Base-by-base conservation (phyloP, 1,140 invertebrate genomes). In the Anadara kagoshimensis region DNA sequence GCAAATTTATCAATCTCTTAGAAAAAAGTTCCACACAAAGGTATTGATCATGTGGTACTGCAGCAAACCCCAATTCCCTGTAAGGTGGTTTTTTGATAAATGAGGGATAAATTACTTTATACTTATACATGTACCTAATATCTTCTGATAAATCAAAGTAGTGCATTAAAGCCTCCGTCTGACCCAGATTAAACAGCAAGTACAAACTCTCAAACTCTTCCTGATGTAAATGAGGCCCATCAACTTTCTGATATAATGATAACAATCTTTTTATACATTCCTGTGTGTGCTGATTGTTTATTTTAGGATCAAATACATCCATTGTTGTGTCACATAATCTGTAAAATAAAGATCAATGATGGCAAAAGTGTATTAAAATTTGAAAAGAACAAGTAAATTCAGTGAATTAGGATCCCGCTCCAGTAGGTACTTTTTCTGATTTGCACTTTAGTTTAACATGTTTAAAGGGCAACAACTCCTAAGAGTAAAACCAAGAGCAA, bases 291-390 rank as follows among this genome's bases (percentile, higher is more conserved):
- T 86, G 88, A 61, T 81, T 67, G 65, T 90, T 90, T 54, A 90
- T 88, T 47, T 85, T 82, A 8, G 85, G 77, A 69, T 89, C 88
- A 80, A 85, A 90, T 11, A 54, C 64, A 14, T 73, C 54, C 0
- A 81, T 53, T 20, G 77, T 75, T n/a, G 81, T 74, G 16, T 69
- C 64, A 69, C 85, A 83, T 53, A 89, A 92, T 91, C 83, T 94
- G 93, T 5, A 92, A 87, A 44, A 57, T 45, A 58, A 56, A 69
- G 47, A n/a, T n/a, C 68, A 61, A 36, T 41, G 16, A 61, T 51
- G 43, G 5, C 20, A 36, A 43, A 26, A 44, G 29, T 16, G 10
- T 18, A 4, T 51, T 36, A 2, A 36, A 36, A 36, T 36, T 36
- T 36, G 29, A 36, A 7, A 3, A 36, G 7, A 36, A 36, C 7